These are phyloP conservation scores for Corapipo altera DNA, from an alignment of 2,113 vertebrate species.

Conservation along the genomic window DNA sequence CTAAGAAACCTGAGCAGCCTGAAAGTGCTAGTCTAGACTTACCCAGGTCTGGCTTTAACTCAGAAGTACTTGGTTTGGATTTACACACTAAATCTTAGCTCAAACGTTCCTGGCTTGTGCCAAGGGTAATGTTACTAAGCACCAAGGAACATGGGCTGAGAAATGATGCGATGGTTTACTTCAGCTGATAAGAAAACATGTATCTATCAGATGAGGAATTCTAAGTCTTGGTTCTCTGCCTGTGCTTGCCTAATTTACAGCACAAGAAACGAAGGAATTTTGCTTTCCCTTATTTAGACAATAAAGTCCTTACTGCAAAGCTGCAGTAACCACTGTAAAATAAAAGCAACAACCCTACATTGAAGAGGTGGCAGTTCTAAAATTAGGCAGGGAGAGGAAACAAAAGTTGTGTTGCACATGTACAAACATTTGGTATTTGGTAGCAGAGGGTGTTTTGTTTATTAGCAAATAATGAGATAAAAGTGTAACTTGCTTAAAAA, in stretches of 20 bases:
- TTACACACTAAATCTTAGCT: background rate
- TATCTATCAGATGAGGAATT: background rate
- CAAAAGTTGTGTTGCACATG: background rate
- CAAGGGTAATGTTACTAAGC: background rate
- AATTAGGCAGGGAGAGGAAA: background rate
- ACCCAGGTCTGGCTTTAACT: background rate
- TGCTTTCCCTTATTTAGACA: constrained; percentile 10
- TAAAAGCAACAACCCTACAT: background rate
- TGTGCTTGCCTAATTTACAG: background rate
- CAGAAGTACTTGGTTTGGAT: background rate
- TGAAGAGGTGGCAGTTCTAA: background rate
- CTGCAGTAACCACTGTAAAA: background rate
- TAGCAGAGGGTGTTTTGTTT: background rate
- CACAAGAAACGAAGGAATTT: background rate
- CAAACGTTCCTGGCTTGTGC: background rate
- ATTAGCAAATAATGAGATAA: background rate
- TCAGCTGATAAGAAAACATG: background rate
- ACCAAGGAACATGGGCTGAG: background rate
- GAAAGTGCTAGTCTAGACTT: background rate
- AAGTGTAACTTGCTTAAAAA: background rate
- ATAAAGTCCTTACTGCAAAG: background rate
- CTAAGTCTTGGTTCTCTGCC: background rate
- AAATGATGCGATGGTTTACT: background rate
- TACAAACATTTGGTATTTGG: background rate
- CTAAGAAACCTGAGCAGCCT: background rate